Evolutionary conservation across 1,140 invertebrate species (phyloP).

Genomic region (Apolygus lucorum): DNA sequence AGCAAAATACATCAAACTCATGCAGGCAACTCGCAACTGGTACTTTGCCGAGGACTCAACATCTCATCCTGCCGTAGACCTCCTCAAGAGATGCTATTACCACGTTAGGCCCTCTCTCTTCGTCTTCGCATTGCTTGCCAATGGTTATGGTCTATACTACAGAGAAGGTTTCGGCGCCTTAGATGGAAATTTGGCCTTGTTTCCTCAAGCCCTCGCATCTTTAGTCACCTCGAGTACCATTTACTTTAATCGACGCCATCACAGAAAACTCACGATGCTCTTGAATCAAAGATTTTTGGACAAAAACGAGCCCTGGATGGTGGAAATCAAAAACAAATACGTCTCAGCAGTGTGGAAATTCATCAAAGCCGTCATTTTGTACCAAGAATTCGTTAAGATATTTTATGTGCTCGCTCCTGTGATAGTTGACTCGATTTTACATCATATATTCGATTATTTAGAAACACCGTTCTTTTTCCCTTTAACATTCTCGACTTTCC

Average conservation of each 20-base stretch:
- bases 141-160: not conserved
- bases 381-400: not conserved
- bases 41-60: not conserved
- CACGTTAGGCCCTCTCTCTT: not conserved
- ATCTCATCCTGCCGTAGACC: not conserved
- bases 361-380: not conserved
- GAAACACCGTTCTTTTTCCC: not conserved
- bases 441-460: not conserved
- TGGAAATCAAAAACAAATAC: not conserved
- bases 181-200: not conserved
- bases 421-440: not conserved
- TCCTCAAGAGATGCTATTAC: not conserved
- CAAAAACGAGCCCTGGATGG: not conserved
- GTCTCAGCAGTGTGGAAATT: not conserved
- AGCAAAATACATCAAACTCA: not conserved
- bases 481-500: not conserved
- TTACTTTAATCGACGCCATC: not conserved
- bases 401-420: not conserved
- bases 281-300: not conserved
- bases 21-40: not conserved
- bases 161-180: not conserved
- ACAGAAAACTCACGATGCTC: not conserved
- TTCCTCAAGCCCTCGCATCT: not conserved
- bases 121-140: not conserved
- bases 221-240: not conserved